Conservation (phyloP, 2,113 vertebrate genomes). For the Calypte anna region DNA sequence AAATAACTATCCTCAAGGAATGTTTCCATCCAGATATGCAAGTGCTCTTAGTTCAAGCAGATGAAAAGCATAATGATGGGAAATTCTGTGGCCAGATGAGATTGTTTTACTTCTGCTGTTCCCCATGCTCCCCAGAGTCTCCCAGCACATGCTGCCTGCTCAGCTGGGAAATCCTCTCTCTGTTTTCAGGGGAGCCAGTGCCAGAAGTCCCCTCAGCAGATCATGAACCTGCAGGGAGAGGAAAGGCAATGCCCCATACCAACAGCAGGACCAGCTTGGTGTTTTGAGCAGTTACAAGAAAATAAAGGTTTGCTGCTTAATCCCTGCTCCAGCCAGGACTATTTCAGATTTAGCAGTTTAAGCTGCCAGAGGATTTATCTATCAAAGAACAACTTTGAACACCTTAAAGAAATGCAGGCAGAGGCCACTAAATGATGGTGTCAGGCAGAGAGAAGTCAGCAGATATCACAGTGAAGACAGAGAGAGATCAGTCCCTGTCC, state of each 20-base stretch:
- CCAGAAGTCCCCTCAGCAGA: neutral
- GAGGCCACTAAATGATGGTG: neutral
- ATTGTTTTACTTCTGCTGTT: neutral
- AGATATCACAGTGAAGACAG: neutral
- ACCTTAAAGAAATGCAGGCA: constrained; percentile 23
- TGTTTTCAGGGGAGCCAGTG: neutral
- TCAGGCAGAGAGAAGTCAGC: neutral
- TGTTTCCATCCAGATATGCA: neutral
- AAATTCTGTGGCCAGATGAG: neutral
- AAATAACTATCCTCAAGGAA: neutral
- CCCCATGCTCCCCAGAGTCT: neutral
- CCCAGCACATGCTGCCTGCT: neutral
- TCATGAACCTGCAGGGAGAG: neutral
- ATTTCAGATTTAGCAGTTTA: constrained; percentile 14
- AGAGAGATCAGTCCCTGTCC: neutral
- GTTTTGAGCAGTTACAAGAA: neutral
- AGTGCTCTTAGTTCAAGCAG: neutral
- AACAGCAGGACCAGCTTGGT: neutral
- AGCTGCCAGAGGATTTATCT: constrained; percentile 32
- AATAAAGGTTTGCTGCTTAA: constrained; percentile 19
- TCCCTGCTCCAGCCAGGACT: neutral
- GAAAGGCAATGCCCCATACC: neutral
- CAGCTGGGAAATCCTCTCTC: neutral
- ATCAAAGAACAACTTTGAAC: constrained; percentile 3
- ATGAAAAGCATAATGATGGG: neutral